phyloP scores from a whole-genome alignment of 2,888 invertebrate species.

The Eristalis arbustorum region DNA sequence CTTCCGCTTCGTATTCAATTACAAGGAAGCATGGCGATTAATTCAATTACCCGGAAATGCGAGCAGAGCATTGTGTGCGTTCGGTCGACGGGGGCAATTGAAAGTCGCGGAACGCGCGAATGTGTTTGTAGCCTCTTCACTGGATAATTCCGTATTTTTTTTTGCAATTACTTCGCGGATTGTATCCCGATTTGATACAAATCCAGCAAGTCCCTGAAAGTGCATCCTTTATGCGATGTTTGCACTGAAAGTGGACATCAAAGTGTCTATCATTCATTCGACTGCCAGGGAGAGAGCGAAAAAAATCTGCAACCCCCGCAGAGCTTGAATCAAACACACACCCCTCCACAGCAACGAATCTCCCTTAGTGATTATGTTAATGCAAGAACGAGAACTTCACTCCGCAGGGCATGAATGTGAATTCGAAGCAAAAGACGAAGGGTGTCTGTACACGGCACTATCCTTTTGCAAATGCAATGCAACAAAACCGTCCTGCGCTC shows the following conservation, averaged over 20 bases:
- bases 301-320: not conserved
- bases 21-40: not conserved
- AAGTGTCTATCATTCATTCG: not conserved
- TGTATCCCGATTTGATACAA: not conserved
- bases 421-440: not conserved
- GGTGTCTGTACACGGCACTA: slow-evolving; percentile 4
- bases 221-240: not conserved
- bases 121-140: not conserved
- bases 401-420: slow-evolving; percentile 18
- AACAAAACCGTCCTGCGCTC: not conserved
- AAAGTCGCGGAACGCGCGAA: not conserved
- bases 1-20: slow-evolving; percentile 26
- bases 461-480: slow-evolving; percentile 20
- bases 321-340: not conserved
- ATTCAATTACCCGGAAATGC: not conserved
- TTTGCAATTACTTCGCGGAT: not conserved
- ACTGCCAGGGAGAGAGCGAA: not conserved
- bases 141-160: not conserved
- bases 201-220: not conserved
- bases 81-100: not conserved
- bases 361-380: slow-evolving; percentile 44
- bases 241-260: slow-evolving; percentile 16
- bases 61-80: not conserved
- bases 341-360: not conserved
- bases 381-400: slow-evolving; percentile 21